Percentiles rank a stretch among this genome's conserved stretches.
Evolutionary conservation across 2,888 invertebrate species (phyloP).

Genomic region (Sceliomorpha sp.): DNA sequence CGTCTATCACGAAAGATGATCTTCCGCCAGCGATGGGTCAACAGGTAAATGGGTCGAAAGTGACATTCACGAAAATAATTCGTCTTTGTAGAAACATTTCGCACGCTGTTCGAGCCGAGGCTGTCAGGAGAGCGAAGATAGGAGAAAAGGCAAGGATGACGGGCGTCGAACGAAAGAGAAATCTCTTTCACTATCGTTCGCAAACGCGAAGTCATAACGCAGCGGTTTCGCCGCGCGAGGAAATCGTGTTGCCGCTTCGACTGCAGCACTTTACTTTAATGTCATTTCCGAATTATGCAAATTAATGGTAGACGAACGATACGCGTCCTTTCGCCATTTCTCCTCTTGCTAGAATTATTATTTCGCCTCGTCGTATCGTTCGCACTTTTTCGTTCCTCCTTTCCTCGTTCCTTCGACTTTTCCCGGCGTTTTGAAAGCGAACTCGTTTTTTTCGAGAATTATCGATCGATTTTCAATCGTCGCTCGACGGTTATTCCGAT

Average conservation of each 20-base stretch:
- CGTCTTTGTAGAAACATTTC: conserved; percentile 20
- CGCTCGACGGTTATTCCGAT: too few species aligned
- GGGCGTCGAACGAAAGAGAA: conserved; percentile 67
- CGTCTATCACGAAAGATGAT: not conserved
- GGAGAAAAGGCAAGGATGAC: conserved; percentile 50
- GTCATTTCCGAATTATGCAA: conserved; percentile 29
- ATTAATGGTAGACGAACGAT: too few species aligned
- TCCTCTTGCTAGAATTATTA: too few species aligned
- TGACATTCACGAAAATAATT: conserved; percentile 34
- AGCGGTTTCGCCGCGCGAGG: conserved; percentile 48
- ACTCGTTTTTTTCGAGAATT: too few species aligned
- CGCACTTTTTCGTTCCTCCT: too few species aligned
- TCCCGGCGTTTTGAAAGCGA: too few species aligned
- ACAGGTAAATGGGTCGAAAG: conserved; percentile 59
- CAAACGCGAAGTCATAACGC: conserved; percentile 32
- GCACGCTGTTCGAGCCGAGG: conserved; percentile 1
- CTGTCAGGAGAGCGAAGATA: conserved; percentile 35
- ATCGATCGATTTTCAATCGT: too few species aligned
- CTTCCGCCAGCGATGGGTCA: conserved; percentile 51
- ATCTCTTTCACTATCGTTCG: conserved; percentile 68
- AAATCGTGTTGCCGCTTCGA: conserved; percentile 42
- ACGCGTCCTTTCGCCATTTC: too few species aligned
- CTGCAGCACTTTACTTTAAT: conserved; percentile 38
- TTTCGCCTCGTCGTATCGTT: too few species aligned
- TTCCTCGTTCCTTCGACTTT: too few species aligned